Evolutionary conservation across 2,113 vertebrate species (phyloP).

Genomic region (Ivindomyrus marchei): DNA sequence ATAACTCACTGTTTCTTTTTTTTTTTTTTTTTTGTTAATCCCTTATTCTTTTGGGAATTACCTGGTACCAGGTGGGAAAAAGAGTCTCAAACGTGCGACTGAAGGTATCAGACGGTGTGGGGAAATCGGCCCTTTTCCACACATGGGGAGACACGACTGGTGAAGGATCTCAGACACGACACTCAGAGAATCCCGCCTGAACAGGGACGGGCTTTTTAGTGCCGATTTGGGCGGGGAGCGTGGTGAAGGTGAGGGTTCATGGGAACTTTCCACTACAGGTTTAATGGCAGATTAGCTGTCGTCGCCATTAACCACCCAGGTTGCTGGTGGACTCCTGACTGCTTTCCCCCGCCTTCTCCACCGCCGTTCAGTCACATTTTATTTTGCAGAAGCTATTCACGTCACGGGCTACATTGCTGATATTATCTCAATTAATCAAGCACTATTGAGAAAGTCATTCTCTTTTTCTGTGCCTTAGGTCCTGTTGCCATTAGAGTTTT

Average conservation of each 20-base stretch:
- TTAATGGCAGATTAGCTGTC: background rate
- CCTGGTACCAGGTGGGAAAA: background rate
- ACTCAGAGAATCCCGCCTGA: background rate
- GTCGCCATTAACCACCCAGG: background rate
- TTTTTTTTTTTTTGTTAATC: background rate
- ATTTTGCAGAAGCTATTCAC: background rate
- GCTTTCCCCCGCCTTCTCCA: background rate
- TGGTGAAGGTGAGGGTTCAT: background rate
- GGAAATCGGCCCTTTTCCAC: background rate
- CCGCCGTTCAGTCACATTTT: background rate
- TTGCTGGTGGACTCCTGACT: background rate
- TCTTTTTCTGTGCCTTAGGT: background rate
- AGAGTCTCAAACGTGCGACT: background rate
- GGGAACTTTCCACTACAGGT: background rate
- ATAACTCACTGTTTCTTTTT: background rate
- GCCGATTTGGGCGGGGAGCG: too few species aligned
- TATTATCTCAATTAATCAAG: slow-evolving; percentile 5
- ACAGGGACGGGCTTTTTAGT: background rate
- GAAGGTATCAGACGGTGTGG: background rate
- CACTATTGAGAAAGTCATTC: background rate
- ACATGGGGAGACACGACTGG: too few species aligned
- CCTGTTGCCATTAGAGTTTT: background rate
- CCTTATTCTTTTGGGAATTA: background rate
- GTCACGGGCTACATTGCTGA: background rate
- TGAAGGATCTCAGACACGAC: background rate